Evolutionary conservation across 2,113 vertebrate species (phyloP).

Genomic region (Pseudopodoces humilis): DNA sequence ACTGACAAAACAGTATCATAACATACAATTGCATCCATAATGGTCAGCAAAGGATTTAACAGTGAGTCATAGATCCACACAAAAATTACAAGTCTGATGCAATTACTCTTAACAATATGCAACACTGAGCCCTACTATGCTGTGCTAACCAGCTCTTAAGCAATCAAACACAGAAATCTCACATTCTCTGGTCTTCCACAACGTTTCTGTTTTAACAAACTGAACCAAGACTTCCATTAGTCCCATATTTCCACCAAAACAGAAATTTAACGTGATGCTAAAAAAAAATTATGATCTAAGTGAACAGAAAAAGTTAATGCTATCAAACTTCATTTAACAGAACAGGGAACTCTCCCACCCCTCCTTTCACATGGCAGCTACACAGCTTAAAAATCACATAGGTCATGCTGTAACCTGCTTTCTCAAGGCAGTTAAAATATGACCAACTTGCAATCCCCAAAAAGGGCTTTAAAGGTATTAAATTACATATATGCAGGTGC

Average conservation of each 20-base stretch:
- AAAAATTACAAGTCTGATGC: background rate
- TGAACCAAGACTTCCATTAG: background rate
- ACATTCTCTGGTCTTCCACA: background rate
- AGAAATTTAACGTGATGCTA: background rate
- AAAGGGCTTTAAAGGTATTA: constrained; percentile 27
- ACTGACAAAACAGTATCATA: background rate
- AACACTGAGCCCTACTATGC: background rate
- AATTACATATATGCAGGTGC: constrained; percentile 24
- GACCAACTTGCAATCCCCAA: constrained; percentile 5
- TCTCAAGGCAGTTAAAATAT: constrained; percentile 4
- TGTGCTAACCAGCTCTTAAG: background rate
- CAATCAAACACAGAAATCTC: background rate
- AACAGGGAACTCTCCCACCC: background rate
- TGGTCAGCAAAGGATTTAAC: background rate
- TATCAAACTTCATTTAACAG: background rate
- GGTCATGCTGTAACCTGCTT: constrained; percentile 40
- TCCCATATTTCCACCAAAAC: rapidly evolving
- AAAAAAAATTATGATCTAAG: background rate
- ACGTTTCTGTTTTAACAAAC: background rate
- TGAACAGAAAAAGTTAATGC: background rate
- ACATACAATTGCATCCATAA: background rate
- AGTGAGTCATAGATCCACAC: background rate
- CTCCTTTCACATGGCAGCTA: background rate
- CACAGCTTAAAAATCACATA: background rate
- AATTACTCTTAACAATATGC: background rate